Evolutionary conservation across 2,797 vertebrate genomes (phyloP), one percentile per base, ranked within the genome.

Genomic region (Sebastes oblongus): DNA sequence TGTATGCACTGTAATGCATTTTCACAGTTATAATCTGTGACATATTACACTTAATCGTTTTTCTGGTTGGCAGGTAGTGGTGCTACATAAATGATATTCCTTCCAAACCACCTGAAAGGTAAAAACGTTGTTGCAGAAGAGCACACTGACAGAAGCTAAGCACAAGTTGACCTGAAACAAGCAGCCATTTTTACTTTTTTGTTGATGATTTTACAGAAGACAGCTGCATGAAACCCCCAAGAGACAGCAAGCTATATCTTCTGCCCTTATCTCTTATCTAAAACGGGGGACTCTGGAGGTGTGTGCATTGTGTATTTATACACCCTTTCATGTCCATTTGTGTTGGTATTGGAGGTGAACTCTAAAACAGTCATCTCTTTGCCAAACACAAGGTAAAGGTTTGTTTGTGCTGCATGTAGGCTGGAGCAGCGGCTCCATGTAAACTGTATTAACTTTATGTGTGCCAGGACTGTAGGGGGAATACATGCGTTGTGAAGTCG

Each of bases 371-470:
- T 61, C 67, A 25, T 82, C 27, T 79, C 69, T 75, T 59, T 24
- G 24, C 52, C 79, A 81, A 81, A 81, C 75, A 75, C 18, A 66
- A 59, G 61, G 50, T 79, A 71, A 73, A 62, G n/a, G 58, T 73
- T 77, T 76, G 61, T 83, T 86, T 87, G 60, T 72, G 59, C 76
- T 78, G 73, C 60, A 30, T 77, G 68, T 55, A 73, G 59, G 54
- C 66, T 64, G 52, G 20, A 59, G 66, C 66, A 61, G 66, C 24
- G 34, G 56, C 69, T 70, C 39, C 22, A 8, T 30, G 58, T 50
- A 74, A 18, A 55, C 42, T 80, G 25, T 61, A 74, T 85, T 82
- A 87, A 77, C 70, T 78, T 81, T 72, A 84, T 77, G 60, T 68
- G 52, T 78, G 78, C 83, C 64, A 62, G 16, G 46, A n/a, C 24